Evolutionary conservation across 2,888 invertebrate species (phyloP).

Genomic region (Lepidocyrtinus sp.): DNA sequence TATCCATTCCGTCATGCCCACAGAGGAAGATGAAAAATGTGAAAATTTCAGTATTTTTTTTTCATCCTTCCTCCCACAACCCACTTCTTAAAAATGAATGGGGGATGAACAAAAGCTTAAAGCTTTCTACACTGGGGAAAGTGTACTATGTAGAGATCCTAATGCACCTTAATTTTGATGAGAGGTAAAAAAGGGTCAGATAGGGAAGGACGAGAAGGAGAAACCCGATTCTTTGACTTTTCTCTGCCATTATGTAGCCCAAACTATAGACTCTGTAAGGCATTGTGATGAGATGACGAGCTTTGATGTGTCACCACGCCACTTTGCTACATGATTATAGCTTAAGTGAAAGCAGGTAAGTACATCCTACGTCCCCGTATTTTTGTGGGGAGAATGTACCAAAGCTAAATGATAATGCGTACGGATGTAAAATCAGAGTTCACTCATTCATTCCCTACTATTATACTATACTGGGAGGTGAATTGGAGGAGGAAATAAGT

Average conservation of each 20-base stretch:
- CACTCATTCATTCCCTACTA: background rate
- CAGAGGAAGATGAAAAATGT: background rate
- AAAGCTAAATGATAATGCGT: constrained; percentile 7
- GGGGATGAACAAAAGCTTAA: too few species aligned
- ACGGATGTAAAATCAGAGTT: constrained; percentile 1
- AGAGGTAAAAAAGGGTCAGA: too few species aligned
- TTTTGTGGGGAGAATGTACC: constrained; percentile 1
- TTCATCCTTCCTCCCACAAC: too few species aligned
- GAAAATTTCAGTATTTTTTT: background rate
- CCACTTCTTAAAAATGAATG: constrained; percentile 7
- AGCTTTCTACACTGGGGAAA: too few species aligned
- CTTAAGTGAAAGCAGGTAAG: background rate
- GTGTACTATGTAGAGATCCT: too few species aligned
- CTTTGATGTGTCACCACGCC: background rate
- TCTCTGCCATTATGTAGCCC: too few species aligned
- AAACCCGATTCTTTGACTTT: constrained; percentile 1
- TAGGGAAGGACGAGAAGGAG: too few species aligned
- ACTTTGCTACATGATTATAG: background rate
- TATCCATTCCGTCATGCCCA: constrained; percentile 6
- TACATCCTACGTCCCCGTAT: background rate
- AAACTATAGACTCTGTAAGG: too few species aligned
- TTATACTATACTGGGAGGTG: too few species aligned
- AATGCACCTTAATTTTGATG: too few species aligned
- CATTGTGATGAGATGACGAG: constrained; percentile 9
- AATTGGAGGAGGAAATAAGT: constrained; percentile 8